Evolutionary conservation across 2,888 invertebrate species (phyloP).

Genomic region (Ectemnius cavifrons): DNA sequence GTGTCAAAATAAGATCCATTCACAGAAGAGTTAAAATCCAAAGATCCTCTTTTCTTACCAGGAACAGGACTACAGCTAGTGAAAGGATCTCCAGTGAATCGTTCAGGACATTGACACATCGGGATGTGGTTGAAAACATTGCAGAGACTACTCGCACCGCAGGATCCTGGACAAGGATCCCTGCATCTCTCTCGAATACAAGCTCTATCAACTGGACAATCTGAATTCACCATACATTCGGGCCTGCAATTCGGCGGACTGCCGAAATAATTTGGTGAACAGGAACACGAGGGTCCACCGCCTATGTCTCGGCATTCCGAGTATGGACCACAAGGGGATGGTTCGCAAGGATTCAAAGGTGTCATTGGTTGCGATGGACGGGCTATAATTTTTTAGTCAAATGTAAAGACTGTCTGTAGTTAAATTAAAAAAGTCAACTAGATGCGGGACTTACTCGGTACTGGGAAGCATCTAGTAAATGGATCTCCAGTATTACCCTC

Average conservation of each 20-base stretch:
- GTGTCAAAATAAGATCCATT: not conserved
- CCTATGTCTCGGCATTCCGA: slow-evolving; percentile 80
- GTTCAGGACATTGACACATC: slow-evolving; percentile 78
- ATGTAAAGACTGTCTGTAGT: not conserved
- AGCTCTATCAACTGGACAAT: slow-evolving; percentile 86
- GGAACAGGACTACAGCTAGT: slow-evolving; percentile 67
- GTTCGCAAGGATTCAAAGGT: slow-evolving; percentile 82
- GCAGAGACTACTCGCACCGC: slow-evolving; percentile 80
- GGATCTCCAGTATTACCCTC: slow-evolving; percentile 78
- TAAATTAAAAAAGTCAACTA: not conserved
- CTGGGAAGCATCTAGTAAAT: slow-evolving; percentile 71
- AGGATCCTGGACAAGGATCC: slow-evolving; percentile 84
- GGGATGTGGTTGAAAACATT: slow-evolving; percentile 79
- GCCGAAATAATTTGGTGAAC: slow-evolving; percentile 76
- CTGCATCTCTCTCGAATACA: slow-evolving; percentile 86
- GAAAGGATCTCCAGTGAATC: slow-evolving; percentile 80
- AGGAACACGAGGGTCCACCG: slow-evolving; percentile 80
- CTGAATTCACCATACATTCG: slow-evolving; percentile 85
- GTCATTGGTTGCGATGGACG: not conserved
- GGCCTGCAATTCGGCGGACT: slow-evolving; percentile 84
- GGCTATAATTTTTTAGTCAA: not conserved
- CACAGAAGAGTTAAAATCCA: not conserved
- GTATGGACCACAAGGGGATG: slow-evolving; percentile 82
- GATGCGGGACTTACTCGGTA: slow-evolving; percentile 74
- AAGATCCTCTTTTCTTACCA: slow-evolving; percentile 41